A percentile compares a stretch with the other conserved stretches of the same genome.
Evolutionary conservation across 2,113 vertebrate genomes (phyloP).

Genomic region (Lethenteron camtschaticum): DNA sequence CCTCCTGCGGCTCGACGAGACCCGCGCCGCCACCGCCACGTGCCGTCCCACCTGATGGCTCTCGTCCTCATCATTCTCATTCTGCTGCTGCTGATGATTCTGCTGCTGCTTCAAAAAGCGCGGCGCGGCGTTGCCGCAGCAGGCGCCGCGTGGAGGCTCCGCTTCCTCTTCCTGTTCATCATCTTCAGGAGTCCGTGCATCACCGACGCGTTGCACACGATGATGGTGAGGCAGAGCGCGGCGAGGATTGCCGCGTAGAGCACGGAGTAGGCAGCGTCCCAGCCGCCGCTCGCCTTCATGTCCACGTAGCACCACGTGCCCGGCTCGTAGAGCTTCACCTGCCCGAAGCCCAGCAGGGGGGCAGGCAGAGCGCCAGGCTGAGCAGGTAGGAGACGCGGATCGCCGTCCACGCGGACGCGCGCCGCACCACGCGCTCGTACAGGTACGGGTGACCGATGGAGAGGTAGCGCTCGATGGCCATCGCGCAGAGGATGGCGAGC

Average conservation of each 20-base stretch:
- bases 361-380: constrained; percentile 25
- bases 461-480: constrained; percentile 37
- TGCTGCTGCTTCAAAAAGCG: neutral
- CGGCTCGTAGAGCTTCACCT: constrained; percentile 25
- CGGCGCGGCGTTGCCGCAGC: neutral
- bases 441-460: constrained; percentile 35
- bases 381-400: constrained; percentile 15
- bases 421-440: constrained; percentile 24
- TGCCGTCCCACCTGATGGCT: no score
- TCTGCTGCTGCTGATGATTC: no score
- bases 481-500: constrained; percentile 29
- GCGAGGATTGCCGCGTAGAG: constrained; percentile 35
- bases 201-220: constrained; percentile 29
- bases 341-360: constrained; percentile 24
- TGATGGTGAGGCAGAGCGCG: constrained; percentile 23
- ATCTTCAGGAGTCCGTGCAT: constrained; percentile 31
- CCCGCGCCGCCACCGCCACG: no score
- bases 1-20: neutral
- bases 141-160: neutral
- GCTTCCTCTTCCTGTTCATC: constrained; percentile 11
- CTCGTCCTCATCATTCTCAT: no score
- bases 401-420: constrained; percentile 15
- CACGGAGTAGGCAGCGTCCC: constrained; percentile 21
- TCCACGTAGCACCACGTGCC: constrained; percentile 43
- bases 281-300: constrained; percentile 14